Evolutionary conservation across 2,797 vertebrate species (phyloP), one percentile per base, ranked within the genome.

Genomic region (Dendrocincla tyrannina): DNA sequence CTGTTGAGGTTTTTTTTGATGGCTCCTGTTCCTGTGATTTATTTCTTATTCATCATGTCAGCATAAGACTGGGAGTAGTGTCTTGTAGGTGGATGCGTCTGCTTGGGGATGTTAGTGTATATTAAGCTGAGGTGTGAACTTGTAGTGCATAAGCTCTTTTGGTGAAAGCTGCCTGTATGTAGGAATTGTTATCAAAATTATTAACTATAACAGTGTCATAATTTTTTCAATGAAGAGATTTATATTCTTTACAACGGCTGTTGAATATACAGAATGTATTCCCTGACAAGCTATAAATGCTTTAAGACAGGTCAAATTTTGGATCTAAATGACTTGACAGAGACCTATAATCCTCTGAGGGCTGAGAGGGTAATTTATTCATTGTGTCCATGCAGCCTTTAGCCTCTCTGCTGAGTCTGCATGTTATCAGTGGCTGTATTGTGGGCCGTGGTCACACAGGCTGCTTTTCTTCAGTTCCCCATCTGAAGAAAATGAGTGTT

Each of bases 251-350:
- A 22, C 82, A 93, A 60, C 64, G 41, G 35, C 35, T 44, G 14
- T 84, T 90, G 59, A 81, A 73, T 75, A 78, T 66, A 84, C 13
- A 30, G 39, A 68, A 53, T 0, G 2, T 66, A 49, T 55, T 88
- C 86, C 77, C 67, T 87, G 50, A 44, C 39, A 95, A 89, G 62
- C n/a, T 94, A 19, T 91, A 76, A 93, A 85, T 73, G 56, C 60
- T 93, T 85, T 87, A 60, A 89, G 75, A 56, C 33, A 53, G 46
- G 72, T 91, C 67, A 80, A 32, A 92, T 89, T 93, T 93, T 83
- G 80, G 72, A 64, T 80, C 60, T 76, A 73, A 95, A 77, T 67
- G 35, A 70, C 70, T 74, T 91, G 67, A 91, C 32, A 70, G 68
- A 91, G 91, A 80, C 80, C 59, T 91, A 30, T 82, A 85, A 91